Evolutionary conservation across 2,888 invertebrate genomes (phyloP).

Genomic region (Antheraea yamamai): DNA sequence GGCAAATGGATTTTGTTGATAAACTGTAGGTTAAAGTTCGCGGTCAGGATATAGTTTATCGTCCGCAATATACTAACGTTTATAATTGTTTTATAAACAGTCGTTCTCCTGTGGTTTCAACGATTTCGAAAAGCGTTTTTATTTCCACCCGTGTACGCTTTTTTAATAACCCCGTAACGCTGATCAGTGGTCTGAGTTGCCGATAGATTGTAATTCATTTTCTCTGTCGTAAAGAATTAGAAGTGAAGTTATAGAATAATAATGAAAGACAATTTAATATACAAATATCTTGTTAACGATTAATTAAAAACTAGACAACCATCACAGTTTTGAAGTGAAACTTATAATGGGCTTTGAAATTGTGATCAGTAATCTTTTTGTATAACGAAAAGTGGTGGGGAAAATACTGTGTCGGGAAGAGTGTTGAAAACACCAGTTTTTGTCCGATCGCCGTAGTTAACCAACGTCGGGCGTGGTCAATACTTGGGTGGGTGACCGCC

Average conservation of each 20-base stretch:
- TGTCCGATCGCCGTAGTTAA: slow-evolving; percentile 68
- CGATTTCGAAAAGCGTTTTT: background rate
- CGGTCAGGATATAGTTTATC: background rate
- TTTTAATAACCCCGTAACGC: background rate
- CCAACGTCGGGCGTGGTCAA: slow-evolving; percentile 76
- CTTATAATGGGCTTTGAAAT: too few relatives aligned
- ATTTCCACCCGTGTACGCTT: background rate
- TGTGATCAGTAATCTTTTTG: too few relatives aligned
- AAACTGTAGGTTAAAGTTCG: background rate
- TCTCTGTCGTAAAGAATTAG: background rate
- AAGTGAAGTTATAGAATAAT: too few relatives aligned
- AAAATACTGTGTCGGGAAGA: too few relatives aligned
- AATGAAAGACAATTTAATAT: too few relatives aligned
- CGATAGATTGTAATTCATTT: background rate
- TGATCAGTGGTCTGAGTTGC: background rate
- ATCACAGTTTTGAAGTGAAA: too few relatives aligned
- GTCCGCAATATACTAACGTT: background rate
- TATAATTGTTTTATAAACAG: background rate
- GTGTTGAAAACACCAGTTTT: slow-evolving; percentile 51
- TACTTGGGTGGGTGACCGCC: slow-evolving; percentile 78
- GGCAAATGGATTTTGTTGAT: background rate
- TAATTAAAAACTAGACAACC: background rate
- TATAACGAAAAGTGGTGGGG: too few relatives aligned
- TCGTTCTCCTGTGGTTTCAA: background rate
- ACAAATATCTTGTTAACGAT: background rate